Evolutionary conservation across 2,888 invertebrate species (phyloP), one percentile per base, ranked within the genome.

Genomic region (Andrena haemorrhoa): DNA sequence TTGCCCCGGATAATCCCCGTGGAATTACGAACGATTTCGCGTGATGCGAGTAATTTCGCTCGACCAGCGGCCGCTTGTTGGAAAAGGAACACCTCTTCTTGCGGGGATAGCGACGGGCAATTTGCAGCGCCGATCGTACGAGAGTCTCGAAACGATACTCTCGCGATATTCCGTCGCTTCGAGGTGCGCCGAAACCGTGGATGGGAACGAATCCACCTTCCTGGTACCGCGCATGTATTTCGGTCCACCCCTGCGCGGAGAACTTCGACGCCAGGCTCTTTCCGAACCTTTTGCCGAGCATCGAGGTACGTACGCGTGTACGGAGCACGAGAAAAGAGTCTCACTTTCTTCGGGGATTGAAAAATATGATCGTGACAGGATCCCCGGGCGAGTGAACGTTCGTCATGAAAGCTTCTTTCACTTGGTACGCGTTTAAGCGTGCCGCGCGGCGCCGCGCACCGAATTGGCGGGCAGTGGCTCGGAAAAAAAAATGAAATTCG

Each of bases 1-100:
- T 56, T 51, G 31, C 53, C 10, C 53, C 33, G 72, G 72, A 76
- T 76, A 64, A 76, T 71, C 72, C 47, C n/a, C 56, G 63, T 61
- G 53, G 75, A 76, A 76, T 72, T 72, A 72, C 63, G 41, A 23
- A 72, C 72, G 61, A 75, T 75, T 70, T 70, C 75, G 20, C 61
- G 20, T 61, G 70, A 75, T 75, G 75, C 70, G 60, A 61, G 75
- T 33, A 70, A 75, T 75, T 75, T 75, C 56, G 35, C 68, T 56
- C 68, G 68, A 41, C 33, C 35, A 26, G 16, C 10, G 56, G 53
- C 58, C 2, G 33, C 16, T 8, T 23, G 47, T 26, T 68, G 47
- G 53, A 73, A 68, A 56, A 35, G 23, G 7, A 60, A 33, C 33
- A 60, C 1, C 16, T 8, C 53, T 29, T 53, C 47, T 63, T 35